Base-by-base conservation (phyloP, 2,888 invertebrate genomes). In the Unio delphinus region DNA sequence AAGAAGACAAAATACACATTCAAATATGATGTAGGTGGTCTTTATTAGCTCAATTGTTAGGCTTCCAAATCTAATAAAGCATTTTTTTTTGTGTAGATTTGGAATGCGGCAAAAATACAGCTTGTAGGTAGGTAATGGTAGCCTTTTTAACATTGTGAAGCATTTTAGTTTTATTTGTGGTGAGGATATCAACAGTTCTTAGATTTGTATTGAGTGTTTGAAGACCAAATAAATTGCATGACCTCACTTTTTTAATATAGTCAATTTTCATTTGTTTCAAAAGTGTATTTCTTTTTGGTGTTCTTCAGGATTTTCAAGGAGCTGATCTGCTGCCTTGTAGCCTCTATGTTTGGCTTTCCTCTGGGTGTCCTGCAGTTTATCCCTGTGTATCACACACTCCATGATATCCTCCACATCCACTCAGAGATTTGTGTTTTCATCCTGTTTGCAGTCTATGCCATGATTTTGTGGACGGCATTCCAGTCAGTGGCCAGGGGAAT, bases 361-460 rank as follows among this genome's bases (percentile, higher is more conserved):
- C 93, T 94, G 0, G 95, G 95, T 0, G 92, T 94, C 0, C 85
- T 94, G 4, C 90, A 94, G 83, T 95, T 95, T 87, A 89, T 94
- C 20, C 92, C 94, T 0, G 90, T 95, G 74, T 95, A 95, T 90
- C 95, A 95, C 83, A 93, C 94, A 0, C 91, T 95, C 0, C 95
- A 95, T 86, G 95, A 95, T 86, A 87, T 92, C 20, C 91, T 90
- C 78, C 91, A 92, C 26, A 91, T 95, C 56, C 94, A 94, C 88
- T 92, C 94, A 0, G 95, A 95, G 91, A 82, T 94, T 30, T 93
- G 94, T 6, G 93, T 93, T 83, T 92, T 94, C 87, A 88, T 93
- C 55, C 89, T 95, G 26, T 92, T 94, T 63, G 86, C 92, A 1
- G 88, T 93, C 57, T 95, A 93, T 84, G 89, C 92, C 1, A 85